Percentiles rank a stretch among this genome's conserved stretches.
phyloP scores from a whole-genome alignment of 2,888 invertebrate species.

The Caenorhabditis drosophilae region DNA sequence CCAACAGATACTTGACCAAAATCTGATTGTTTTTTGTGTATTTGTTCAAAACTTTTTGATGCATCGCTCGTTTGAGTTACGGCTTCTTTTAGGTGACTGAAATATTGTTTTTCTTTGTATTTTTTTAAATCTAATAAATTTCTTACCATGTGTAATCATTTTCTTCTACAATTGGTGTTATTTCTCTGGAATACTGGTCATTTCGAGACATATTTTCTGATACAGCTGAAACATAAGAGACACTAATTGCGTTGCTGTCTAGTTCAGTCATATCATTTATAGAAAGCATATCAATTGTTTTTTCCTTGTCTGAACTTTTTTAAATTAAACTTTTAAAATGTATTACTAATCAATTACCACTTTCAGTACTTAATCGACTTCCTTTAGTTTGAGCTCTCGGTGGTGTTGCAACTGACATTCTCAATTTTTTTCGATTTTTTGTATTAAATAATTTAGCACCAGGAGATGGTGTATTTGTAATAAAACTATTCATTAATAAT shows the following conservation, averaged over 20 bases:
- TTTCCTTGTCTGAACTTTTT: slow-evolving; percentile 20
- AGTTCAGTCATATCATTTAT: slow-evolving; percentile 7
- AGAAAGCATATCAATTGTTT: slow-evolving; percentile 21
- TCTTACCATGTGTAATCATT: no score
- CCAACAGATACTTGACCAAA: no score
- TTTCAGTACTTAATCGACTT: slow-evolving; percentile 13
- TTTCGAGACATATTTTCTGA: not conserved
- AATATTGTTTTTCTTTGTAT: no score
- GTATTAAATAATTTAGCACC: slow-evolving; percentile 18
- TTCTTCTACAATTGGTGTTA: not conserved
- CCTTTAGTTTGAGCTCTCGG: not conserved
- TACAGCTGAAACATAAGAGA: slow-evolving; percentile 10
- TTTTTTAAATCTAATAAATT: no score
- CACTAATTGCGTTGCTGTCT: not conserved
- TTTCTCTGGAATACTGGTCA: not conserved
- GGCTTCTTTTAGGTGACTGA: no score
- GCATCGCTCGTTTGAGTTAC: no score
- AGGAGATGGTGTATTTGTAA: slow-evolving; percentile 18
- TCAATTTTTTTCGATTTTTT: slow-evolving; percentile 12
- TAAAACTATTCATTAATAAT: slow-evolving; percentile 9
- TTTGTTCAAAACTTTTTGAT: no score
- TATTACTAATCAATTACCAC: no score
- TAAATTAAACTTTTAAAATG: not conserved
- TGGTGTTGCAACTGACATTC: slow-evolving; percentile 6
- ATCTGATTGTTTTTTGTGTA: no score